phyloP scores from a whole-genome alignment of 2,888 invertebrate species.

The Muscina levida region DNA sequence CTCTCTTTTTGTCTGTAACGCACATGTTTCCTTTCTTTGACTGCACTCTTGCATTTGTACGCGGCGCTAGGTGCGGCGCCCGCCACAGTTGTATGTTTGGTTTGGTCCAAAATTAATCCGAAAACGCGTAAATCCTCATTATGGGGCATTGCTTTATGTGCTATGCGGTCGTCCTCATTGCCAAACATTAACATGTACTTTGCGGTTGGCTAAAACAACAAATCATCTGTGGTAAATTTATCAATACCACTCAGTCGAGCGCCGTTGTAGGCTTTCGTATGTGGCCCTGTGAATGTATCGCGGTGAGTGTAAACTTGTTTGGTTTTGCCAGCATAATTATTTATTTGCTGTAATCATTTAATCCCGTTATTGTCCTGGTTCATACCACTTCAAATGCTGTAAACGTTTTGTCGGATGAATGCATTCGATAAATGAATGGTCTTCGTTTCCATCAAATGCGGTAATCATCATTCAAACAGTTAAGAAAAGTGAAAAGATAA shows the following conservation, averaged over 20 bases:
- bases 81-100: conserved; percentile 75
- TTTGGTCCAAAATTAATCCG: conserved; percentile 56
- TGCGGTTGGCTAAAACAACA: conserved; percentile 59
- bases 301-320: no score
- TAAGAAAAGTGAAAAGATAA: no score
- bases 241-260: conserved; percentile 8
- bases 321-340: conserved; percentile 7
- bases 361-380: background rate
- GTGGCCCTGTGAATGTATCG: background rate
- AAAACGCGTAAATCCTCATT: conserved; percentile 73
- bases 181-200: conserved; percentile 58
- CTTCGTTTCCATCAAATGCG: no score
- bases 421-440: no score
- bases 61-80: conserved; percentile 69
- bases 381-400: no score
- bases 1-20: conserved; percentile 5
- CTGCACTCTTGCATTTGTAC: conserved; percentile 67
- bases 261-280: background rate
- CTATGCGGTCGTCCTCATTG: conserved; percentile 66
- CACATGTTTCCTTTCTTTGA: conserved; percentile 55
- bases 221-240: conserved; percentile 62
- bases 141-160: conserved; percentile 74
- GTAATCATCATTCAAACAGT: no score
- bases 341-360: conserved; percentile 23
- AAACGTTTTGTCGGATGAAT: no score